Base-by-base conservation (phyloP, 2,113 vertebrate genomes). In the Chaetorhynchus papuensis region DNA sequence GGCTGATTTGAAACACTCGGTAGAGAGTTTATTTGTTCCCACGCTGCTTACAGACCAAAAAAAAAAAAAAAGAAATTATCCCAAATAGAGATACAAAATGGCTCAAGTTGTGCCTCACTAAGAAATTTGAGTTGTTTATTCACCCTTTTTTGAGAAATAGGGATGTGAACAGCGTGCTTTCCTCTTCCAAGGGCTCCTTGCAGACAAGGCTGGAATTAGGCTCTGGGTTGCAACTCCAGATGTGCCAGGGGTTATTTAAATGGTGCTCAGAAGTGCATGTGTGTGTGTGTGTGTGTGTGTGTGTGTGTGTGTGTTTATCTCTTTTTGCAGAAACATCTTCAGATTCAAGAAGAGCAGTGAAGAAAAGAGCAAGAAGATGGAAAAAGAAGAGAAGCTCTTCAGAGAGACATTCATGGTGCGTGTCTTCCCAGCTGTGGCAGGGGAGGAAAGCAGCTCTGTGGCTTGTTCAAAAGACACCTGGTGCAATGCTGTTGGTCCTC, bases 391-490 rank as follows among this genome's bases (percentile, higher is more conserved):
- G 84, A 97, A 97, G 80, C 4, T 88, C 42, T 98, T 98, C 18
- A 96, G 98, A 95, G 96, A 98, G 83, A 97, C 82, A 10, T 98
- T 98, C 54, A 91, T 97, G 97, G 98, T 98, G 94, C 0, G 95
- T 96, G 75, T 39, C 49, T 30, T 39, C 27, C 8, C 15, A 20
- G 10, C 19, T 54, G 35, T 64, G 54, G 27, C 31, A n/a, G 70
- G 35, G 33, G 42, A 69, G 39, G 42, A 41, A 60, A 72, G 41
- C 69, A 65, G 18, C 22, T 47, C 16, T 3, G 4, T 15, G 26
- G 5, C 7, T 13, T 13, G 17, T 11, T 65, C 42, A 37, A 77
- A 44, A 28, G 12, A 19, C 4, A 11, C 4, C 1, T 0, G 2
- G 15, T 15, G 27, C 15, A 13, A 53, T 19, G 5, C 0, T 70